A percentile compares a stretch with the other conserved stretches of the same genome.
phyloP scores from a whole-genome alignment of 2,797 vertebrate genomes.

The Paguma larvata region DNA sequence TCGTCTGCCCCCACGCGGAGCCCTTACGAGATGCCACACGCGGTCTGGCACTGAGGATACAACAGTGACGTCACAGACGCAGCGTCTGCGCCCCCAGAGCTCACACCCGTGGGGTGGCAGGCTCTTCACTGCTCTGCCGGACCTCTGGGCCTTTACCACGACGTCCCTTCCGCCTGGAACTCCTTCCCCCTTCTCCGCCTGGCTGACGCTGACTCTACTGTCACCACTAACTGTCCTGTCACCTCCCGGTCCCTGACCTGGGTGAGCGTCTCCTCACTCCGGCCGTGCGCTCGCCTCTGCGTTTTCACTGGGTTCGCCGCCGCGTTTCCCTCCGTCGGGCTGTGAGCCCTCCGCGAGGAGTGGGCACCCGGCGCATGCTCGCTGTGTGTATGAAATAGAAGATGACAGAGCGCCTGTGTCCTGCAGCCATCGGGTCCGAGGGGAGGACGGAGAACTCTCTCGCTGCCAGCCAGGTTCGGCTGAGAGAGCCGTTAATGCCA shows the following conservation, averaged over 20 bases:
- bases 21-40: background rate
- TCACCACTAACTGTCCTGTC: background rate
- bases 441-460: background rate
- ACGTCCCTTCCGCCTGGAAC: background rate
- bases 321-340: background rate
- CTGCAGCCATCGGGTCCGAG: accelerated
- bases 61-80: accelerated
- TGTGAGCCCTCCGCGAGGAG: background rate
- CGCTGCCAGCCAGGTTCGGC: accelerated
- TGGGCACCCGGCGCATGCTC: background rate
- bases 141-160: accelerated
- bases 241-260: background rate
- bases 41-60: background rate
- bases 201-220: background rate
- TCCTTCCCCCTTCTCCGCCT: background rate
- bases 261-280: background rate
- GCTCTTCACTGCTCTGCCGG: background rate
- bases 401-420: accelerated
- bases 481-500: background rate
- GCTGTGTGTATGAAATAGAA: accelerated
- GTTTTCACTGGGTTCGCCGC: background rate
- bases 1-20: background rate
- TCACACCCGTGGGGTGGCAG: background rate
- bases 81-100: background rate
- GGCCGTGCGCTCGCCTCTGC: background rate